phyloP scores from a whole-genome alignment of 2,888 invertebrate genomes.

The Eupithecia abbreviata region DNA sequence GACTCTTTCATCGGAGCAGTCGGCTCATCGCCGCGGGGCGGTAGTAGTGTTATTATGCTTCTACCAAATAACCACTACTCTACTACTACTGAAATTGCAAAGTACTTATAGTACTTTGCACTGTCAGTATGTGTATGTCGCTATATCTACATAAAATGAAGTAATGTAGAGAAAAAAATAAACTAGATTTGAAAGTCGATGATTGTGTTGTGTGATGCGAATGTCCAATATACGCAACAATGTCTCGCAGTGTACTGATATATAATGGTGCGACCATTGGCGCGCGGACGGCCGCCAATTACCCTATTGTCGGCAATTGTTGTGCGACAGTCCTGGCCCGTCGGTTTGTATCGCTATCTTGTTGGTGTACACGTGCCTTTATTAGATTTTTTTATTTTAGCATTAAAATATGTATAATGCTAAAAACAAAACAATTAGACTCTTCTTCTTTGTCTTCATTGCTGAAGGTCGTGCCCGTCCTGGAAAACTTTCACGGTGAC shows the following conservation, averaged over 20 bases:
- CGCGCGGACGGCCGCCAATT: slow-evolving; percentile 80
- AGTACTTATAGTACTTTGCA: background rate
- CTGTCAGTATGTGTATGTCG: too few relatives aligned
- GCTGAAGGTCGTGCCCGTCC: too few relatives aligned
- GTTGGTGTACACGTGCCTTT: slow-evolving; percentile 15
- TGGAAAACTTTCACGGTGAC: too few relatives aligned
- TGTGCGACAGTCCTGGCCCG: slow-evolving; percentile 77
- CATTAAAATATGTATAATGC: too few relatives aligned
- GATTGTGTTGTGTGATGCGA: too few relatives aligned
- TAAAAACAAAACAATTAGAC: too few relatives aligned
- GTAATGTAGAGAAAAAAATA: background rate
- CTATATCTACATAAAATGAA: too few relatives aligned
- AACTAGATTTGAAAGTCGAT: too few relatives aligned
- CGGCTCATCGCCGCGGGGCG: too few relatives aligned
- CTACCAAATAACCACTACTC: background rate
- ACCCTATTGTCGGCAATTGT: slow-evolving; percentile 81
- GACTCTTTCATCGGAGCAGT: too few relatives aligned
- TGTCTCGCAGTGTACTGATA: slow-evolving; percentile 56
- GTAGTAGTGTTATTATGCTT: too few relatives aligned
- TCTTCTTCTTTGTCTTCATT: too few relatives aligned
- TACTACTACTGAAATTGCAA: background rate
- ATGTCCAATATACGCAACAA: background rate
- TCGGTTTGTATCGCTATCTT: slow-evolving; percentile 33
- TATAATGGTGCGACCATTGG: slow-evolving; percentile 81
- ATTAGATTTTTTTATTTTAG: background rate